Conservation (phyloP, 1,140 invertebrate genomes). For the Ostrea denselamellosa region DNA sequence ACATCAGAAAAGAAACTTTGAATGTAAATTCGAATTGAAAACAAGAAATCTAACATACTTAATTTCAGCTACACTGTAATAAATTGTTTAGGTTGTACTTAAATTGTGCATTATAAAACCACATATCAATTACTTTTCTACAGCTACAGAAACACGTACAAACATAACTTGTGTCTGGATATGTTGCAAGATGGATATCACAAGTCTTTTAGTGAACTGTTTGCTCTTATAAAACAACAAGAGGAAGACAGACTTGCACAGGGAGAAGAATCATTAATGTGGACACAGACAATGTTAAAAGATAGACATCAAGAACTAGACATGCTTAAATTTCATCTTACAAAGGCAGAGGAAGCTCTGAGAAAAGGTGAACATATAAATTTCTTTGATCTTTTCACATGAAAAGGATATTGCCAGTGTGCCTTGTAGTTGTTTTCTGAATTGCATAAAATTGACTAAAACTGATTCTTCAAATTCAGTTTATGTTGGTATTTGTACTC, state of each 20-base stretch:
- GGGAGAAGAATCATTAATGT: constrained; percentile 76
- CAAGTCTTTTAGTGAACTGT: constrained; percentile 75
- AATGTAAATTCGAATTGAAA: no score
- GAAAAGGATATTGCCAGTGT: no score
- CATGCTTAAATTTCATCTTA: constrained; percentile 73
- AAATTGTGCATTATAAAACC: no score
- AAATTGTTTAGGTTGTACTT: no score
- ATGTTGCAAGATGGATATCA: constrained; percentile 78
- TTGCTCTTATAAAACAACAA: constrained; percentile 75
- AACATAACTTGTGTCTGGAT: constrained; percentile 77
- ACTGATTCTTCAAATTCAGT: no score
- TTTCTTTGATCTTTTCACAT: no score
- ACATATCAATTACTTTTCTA: constrained; percentile 43
- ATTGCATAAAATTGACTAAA: no score
- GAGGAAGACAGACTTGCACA: constrained; percentile 68
- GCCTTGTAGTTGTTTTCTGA: no score
- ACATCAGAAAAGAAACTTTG: no score
- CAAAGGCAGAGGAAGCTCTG: constrained; percentile 70
- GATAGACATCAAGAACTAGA: constrained; percentile 76
- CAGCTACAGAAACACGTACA: constrained; percentile 77
- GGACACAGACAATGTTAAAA: constrained; percentile 72
- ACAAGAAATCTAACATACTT: no score
- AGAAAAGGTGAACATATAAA: constrained; percentile 64
- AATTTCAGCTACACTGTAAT: no score
- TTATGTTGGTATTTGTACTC: no score